Base-by-base conservation (phyloP, 2,888 invertebrate species). In the Spodoptera picta region DNA sequence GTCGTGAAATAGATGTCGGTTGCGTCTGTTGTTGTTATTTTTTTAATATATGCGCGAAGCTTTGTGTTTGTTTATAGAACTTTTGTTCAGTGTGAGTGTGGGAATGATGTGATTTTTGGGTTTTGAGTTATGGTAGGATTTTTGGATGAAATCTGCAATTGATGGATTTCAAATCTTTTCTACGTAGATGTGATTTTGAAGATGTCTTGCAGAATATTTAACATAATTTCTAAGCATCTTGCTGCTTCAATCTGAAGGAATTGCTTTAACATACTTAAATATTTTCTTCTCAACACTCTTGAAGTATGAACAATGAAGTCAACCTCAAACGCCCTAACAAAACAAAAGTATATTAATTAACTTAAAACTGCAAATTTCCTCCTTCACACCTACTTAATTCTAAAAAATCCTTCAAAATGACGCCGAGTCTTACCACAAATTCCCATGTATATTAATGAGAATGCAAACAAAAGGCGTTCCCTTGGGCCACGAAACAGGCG, bases 391-490 rank as follows among this genome's bases (percentile, higher is more conserved):
- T 43, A 65, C 56, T 57, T 74, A 76, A 73, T 60, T 60, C 66
- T 46, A 68, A 77, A 79, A 75, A 76, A 78, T 65, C 71, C 55
- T 69, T 70, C 56, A 79, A 55, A 58, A 60, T 60, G 68, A 73
- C 60, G 62, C 69, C 61, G 60, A 61, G 57, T 76, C 70, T 73
- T 80, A 75, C 78, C 73, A 56, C 78, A 77, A 81, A 76, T 76
- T 74, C 75, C 70, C 77, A 83, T 84, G 86, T 87, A 88, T 88
- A 88, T 86, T 89, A 89, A 89, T 89, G 88, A 89, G 85, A 80
- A 74, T 75, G 81, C 69, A 79, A 87, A 87, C 88, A 88, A 87
- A 87, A 83, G 84, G 79, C 79, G 77, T 73, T 73, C 71, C 69
- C 75, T 59, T 70, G 77, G 73, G 69, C 74, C 67, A 64, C 77